Evolutionary conservation across 2,888 invertebrate species (phyloP).

Genomic region (Lampropteryx suffumata): DNA sequence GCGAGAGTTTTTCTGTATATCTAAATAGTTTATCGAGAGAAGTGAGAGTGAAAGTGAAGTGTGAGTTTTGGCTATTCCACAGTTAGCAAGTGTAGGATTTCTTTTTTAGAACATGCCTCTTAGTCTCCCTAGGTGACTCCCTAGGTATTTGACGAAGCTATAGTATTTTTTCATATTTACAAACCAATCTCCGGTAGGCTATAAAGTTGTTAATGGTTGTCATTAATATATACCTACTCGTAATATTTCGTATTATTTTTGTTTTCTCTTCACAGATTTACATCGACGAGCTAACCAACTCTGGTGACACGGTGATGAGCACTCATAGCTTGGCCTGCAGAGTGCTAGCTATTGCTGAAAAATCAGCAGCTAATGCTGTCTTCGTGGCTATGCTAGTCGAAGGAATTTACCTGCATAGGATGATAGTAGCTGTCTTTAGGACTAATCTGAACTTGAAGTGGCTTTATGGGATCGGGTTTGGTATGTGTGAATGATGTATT

Average conservation of each 20-base stretch:
- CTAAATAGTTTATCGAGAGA: too few relatives aligned
- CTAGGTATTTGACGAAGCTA: too few relatives aligned
- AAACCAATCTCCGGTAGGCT: too few relatives aligned
- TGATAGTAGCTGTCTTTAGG: conserved; percentile 85
- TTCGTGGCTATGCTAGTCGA: conserved; percentile 88
- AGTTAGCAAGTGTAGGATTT: too few relatives aligned
- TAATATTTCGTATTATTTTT: too few relatives aligned
- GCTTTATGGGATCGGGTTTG: conserved; percentile 70
- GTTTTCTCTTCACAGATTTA: conserved; percentile 60
- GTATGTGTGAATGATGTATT: conserved; percentile 43
- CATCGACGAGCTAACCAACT: conserved; percentile 78
- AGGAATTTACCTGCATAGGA: conserved; percentile 85
- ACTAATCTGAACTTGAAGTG: conserved; percentile 75
- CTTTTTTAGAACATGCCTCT: too few relatives aligned
- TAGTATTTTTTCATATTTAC: too few relatives aligned
- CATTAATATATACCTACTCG: too few relatives aligned
- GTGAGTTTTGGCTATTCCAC: background rate
- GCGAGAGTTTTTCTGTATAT: too few relatives aligned
- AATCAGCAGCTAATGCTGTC: conserved; percentile 81
- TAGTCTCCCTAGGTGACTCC: too few relatives aligned
- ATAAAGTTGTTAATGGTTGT: too few relatives aligned
- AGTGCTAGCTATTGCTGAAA: conserved; percentile 79
- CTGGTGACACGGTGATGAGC: conserved; percentile 74
- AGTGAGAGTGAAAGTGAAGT: too few relatives aligned
- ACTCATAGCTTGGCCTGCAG: conserved; percentile 79